These are phyloP conservation scores for Falco berigora DNA, from an alignment of 2,797 vertebrate species.

Conservation along the genomic window DNA sequence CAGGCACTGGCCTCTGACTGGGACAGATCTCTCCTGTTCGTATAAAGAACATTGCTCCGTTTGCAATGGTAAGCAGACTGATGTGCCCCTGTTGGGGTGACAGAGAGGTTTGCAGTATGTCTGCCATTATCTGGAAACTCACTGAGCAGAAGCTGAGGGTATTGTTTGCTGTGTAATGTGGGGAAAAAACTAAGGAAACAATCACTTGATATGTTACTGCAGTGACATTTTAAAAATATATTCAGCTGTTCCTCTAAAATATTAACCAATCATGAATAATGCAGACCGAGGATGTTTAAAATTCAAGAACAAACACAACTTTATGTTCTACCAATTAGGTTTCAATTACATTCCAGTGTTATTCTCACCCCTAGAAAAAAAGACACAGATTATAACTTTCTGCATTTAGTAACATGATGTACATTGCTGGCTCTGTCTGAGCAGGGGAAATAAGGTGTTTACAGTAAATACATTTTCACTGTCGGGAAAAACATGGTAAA, in stretches of 20 bases:
- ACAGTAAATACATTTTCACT: background rate
- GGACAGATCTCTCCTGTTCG: background rate
- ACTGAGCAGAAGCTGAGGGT: background rate
- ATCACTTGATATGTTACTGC: background rate
- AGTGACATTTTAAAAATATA: background rate
- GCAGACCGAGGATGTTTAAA: background rate
- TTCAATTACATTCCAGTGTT: constrained; percentile 20
- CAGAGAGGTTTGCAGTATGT: background rate
- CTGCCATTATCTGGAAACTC: background rate
- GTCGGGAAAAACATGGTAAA: background rate
- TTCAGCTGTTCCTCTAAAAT: constrained; percentile 33
- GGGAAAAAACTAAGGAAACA: background rate
- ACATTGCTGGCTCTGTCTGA: background rate
- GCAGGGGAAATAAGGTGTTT: background rate
- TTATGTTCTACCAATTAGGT: constrained; percentile 4
- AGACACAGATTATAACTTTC: background rate
- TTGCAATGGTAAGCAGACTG: background rate
- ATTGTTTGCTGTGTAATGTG: background rate
- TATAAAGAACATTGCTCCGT: background rate
- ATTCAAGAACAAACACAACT: constrained; percentile 31
- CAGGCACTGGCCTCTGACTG: background rate
- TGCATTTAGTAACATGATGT: background rate
- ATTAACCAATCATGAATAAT: constrained; percentile 41
- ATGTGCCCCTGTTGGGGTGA: background rate
- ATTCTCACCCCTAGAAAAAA: background rate